A percentile compares a stretch with the other conserved stretches of the same genome.
phyloP scores from a whole-genome alignment of 2,113 vertebrate species.

The Myiagra hebetior region DNA sequence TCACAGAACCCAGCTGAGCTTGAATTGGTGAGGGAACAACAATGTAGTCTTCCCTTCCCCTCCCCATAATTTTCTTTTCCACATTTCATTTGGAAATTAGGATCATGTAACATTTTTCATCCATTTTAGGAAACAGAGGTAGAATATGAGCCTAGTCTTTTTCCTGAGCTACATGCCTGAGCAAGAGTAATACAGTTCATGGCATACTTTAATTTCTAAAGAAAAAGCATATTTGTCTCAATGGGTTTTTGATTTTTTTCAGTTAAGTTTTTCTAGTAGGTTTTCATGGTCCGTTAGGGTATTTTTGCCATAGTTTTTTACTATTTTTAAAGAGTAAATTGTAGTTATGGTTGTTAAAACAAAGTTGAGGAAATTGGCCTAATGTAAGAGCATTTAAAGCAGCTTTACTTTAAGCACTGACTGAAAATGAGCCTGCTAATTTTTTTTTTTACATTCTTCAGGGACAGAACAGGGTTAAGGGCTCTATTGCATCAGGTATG shows the following conservation, averaged over 20 bases:
- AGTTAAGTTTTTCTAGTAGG: background rate
- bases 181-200: background rate
- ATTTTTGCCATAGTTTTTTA: background rate
- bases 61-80: background rate
- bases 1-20: constrained; percentile 54
- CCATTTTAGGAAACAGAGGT: background rate
- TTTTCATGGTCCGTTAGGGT: background rate
- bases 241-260: background rate
- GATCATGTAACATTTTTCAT: background rate
- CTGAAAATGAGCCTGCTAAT: background rate
- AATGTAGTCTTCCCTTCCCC: background rate
- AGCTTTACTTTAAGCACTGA: background rate
- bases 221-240: background rate
- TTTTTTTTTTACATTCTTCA: background rate
- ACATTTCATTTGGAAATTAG: background rate
- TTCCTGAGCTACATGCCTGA: background rate
- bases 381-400: background rate
- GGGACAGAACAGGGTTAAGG: background rate
- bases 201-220: background rate
- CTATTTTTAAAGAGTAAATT: background rate
- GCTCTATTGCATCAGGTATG: background rate
- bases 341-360: background rate
- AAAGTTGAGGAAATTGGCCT: background rate
- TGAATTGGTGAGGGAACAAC: constrained; percentile 14
- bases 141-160: background rate